Evolutionary conservation across 2,797 vertebrate genomes (phyloP).

Genomic region (Epinephelus malabaricus): DNA sequence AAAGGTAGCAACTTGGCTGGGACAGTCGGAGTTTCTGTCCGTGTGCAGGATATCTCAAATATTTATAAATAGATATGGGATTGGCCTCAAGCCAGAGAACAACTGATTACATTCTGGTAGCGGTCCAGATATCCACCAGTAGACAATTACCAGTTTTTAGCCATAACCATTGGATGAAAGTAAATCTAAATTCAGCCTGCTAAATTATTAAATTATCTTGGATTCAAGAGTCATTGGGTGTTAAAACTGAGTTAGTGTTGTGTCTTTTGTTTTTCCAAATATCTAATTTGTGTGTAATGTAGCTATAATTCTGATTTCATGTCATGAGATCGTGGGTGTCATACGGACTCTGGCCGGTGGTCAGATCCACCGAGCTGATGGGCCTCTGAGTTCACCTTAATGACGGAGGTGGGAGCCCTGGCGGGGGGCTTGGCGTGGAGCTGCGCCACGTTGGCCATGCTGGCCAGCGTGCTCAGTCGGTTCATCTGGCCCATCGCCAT

Average conservation of each 20-base stretch:
- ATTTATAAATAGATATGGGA: slow-evolving; percentile 53
- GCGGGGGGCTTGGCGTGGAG: slow-evolving; percentile 87
- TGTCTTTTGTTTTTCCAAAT: background rate
- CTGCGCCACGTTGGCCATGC: slow-evolving; percentile 95
- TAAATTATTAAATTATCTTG: slow-evolving; percentile 5
- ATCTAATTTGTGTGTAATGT: background rate
- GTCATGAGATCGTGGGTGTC: background rate
- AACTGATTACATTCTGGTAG: slow-evolving; percentile 57
- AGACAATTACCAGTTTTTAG: slow-evolving; percentile 33
- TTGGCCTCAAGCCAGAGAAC: slow-evolving; percentile 48
- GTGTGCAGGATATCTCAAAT: slow-evolving; percentile 35
- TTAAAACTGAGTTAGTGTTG: background rate
- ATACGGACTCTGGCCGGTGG: slow-evolving; percentile 22
- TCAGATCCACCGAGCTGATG: slow-evolving; percentile 43
- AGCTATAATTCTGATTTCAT: slow-evolving; percentile 15
- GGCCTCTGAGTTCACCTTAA: slow-evolving; percentile 90
- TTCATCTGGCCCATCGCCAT: slow-evolving; percentile 99
- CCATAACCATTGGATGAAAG: background rate
- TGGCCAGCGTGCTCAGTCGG: slow-evolving; percentile 96
- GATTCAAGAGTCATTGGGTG: background rate
- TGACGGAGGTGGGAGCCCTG: slow-evolving; percentile 92
- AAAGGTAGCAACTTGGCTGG: slow-evolving; percentile 36
- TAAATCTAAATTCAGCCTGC: background rate
- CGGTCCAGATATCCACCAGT: slow-evolving; percentile 46
- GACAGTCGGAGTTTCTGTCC: slow-evolving; percentile 29